Conservation (phyloP, 2,797 vertebrate species). For the Odontamblyopus lacepedii region DNA sequence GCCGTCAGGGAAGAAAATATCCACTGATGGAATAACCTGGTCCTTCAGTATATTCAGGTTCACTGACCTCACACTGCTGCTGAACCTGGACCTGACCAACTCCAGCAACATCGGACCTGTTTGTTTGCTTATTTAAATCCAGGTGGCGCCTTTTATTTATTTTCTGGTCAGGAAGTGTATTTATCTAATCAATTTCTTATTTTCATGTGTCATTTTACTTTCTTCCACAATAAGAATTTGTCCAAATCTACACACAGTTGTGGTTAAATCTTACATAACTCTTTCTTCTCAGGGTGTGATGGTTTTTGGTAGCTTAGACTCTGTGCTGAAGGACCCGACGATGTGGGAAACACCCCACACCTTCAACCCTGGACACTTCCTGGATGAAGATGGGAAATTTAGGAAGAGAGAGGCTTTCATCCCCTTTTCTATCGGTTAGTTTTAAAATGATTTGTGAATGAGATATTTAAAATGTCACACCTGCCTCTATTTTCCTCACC, state of each 20-base stretch:
- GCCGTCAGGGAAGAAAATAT: too few species aligned
- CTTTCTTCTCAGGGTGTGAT: slow-evolving; percentile 50
- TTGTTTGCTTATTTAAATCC: too few species aligned
- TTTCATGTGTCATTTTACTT: neutral
- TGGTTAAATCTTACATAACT: neutral
- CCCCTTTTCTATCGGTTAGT: slow-evolving; percentile 77
- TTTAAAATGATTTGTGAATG: slow-evolving; percentile 12
- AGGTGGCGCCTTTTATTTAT: too few species aligned
- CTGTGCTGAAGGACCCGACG: slow-evolving; percentile 50
- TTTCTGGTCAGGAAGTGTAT: too few species aligned
- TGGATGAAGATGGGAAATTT: slow-evolving; percentile 58
- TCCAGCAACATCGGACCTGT: too few species aligned
- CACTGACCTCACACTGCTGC: too few species aligned
- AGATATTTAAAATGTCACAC: too few species aligned
- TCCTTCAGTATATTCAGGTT: too few species aligned
- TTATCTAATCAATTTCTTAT: neutral
- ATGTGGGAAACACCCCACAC: slow-evolving; percentile 64
- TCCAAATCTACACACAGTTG: neutral
- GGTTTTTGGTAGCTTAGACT: slow-evolving; percentile 33
- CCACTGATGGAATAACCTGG: too few species aligned
- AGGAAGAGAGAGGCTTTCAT: slow-evolving; percentile 75
- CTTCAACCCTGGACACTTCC: slow-evolving; percentile 68
- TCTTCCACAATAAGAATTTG: neutral
- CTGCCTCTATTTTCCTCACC: too few species aligned
- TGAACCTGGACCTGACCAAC: too few species aligned